Conservation (phyloP, 2,888 invertebrate genomes). For the Heliconius ethilla region DNA sequence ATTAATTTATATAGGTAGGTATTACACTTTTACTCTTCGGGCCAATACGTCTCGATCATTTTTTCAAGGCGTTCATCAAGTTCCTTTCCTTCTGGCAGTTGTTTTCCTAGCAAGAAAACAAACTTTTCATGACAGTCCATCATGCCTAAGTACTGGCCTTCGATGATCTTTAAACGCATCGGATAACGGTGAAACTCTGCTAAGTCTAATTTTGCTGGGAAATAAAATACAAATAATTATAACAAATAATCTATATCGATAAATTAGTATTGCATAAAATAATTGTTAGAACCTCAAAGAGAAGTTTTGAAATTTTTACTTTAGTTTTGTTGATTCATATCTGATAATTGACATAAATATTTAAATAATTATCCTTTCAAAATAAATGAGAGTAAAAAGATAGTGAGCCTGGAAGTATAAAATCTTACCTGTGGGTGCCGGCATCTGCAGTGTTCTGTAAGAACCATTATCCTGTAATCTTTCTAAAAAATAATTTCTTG, state of each 20-base stretch:
- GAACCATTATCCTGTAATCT: constrained; percentile 64
- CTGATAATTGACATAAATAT: background rate
- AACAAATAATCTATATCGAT: too few species aligned
- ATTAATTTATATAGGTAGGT: background rate
- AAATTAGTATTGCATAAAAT: too few species aligned
- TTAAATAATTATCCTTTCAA: background rate
- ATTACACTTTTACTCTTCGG: constrained; percentile 50
- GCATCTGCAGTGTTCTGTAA: constrained; percentile 67
- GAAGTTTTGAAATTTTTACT: background rate
- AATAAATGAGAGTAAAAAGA: background rate
- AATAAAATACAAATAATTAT: background rate
- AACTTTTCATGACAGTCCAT: constrained; percentile 73
- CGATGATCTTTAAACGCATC: constrained; percentile 66
- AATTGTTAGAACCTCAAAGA: background rate
- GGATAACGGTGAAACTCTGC: constrained; percentile 66
- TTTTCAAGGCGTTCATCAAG: constrained; percentile 61
- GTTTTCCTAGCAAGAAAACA: constrained; percentile 65
- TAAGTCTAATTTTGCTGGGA: constrained; percentile 60
- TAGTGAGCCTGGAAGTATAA: background rate
- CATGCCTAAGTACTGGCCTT: constrained; percentile 65
- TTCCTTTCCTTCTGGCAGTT: constrained; percentile 58
- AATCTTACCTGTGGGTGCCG: constrained; percentile 56
- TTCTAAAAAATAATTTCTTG: constrained; percentile 64
- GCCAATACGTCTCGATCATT: constrained; percentile 67
- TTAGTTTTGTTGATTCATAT: background rate